Base-by-base conservation (phyloP, 2,113 vertebrate genomes). In the Chloroceryle aenea region DNA sequence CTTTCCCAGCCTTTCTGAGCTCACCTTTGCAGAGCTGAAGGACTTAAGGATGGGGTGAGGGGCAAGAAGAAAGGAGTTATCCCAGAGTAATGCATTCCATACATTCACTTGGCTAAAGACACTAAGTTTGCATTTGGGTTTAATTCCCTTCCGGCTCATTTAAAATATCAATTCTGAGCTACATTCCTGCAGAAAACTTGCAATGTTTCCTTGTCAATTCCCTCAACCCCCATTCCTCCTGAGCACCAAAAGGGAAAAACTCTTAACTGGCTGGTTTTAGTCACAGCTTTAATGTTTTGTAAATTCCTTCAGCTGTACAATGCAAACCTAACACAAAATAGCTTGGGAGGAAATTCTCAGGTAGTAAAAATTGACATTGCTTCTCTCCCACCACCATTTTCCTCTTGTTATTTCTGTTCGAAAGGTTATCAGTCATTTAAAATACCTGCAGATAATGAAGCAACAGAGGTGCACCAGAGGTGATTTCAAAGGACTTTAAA, bases 261-360 rank as follows among this genome's bases (percentile, higher is more conserved):
- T 72, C n/a, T 59, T 2, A 74, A 75, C 86, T 63, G 80, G 36
- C 36, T 50, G 45, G 27, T 25, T 95, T 94, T 74, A 93, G 75
- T 73, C 63, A 89, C 77, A 90, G 81, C 38, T 78, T 90, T 79
- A 85, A 76, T 22, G 20, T 67, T 89, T 75, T 73, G 72, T 88
- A 69, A 94, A 96, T 91, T 97, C 73, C 66, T 94, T 96, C 75
- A 88, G 69, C 66, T 95, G 75, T 47, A 50, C 72, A 96, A 89
- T 15, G 34, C 81, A 92, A 96, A 75, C 45, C 47, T 64, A 90
- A 22, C 87, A 95, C 68, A 90, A 90, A 89, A 87, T 47, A 96
- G 59, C 81, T 26, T 56, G 52, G 90, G 85, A 96, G n/a, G 80
- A 43, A n/a, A 30, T 87, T 83, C 64, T 88, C 25, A 34, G 32